Conservation (phyloP, 1,140 invertebrate genomes). For the Eriocheir sinensis region DNA sequence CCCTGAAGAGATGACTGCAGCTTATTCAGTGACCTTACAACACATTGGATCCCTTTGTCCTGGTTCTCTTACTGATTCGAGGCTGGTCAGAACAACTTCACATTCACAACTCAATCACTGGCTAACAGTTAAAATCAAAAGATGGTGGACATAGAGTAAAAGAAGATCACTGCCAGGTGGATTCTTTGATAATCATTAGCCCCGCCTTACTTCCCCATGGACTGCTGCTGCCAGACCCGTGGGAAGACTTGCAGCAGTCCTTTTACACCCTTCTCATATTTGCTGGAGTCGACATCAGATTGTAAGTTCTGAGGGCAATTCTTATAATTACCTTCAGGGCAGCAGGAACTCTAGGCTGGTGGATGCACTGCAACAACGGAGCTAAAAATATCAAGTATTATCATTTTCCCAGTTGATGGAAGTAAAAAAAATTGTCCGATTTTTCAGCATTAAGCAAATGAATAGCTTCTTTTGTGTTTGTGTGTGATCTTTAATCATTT, state of each 20-base stretch:
- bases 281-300: background rate
- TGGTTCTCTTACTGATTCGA: background rate
- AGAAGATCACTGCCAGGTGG: background rate
- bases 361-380: background rate
- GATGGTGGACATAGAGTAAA: background rate
- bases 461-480: constrained; percentile 17
- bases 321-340: too few relatives aligned
- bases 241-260: background rate
- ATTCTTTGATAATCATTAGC: constrained; percentile 5
- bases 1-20: too few relatives aligned
- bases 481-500: constrained; percentile 5
- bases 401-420: background rate
- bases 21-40: background rate
- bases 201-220: background rate
- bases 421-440: constrained; percentile 12
- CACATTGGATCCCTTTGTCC: background rate
- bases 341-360: too few relatives aligned
- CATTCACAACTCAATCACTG: background rate
- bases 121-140: background rate
- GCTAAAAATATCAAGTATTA: constrained; percentile 3
- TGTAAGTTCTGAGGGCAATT: constrained; percentile 1
- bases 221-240: background rate
- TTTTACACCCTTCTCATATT: background rate
- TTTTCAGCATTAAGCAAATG: background rate
- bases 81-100: background rate